Conservation (phyloP, 2,888 invertebrate genomes). For the Acleris literana region DNA sequence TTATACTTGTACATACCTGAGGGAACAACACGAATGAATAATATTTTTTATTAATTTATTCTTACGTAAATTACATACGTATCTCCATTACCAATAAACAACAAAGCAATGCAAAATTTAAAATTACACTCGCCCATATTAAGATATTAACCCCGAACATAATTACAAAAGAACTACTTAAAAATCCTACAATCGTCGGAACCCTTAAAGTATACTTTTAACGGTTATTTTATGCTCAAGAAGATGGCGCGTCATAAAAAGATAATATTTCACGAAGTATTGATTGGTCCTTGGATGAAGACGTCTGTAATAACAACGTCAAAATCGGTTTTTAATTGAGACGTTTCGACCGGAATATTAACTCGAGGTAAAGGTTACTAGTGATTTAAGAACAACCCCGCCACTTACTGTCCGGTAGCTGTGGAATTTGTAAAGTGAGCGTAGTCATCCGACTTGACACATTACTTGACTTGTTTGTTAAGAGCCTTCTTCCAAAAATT, state of each 20-base stretch:
- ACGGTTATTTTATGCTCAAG: conserved; percentile 54
- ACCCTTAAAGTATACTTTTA: conserved; percentile 40
- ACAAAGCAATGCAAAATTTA: not conserved
- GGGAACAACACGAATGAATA: no score
- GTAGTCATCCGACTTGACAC: not conserved
- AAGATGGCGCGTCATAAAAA: conserved; percentile 60
- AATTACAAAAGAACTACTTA: conserved; percentile 1
- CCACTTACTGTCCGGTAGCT: not conserved
- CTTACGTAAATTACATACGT: not conserved
- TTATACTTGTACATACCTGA: no score
- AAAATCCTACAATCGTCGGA: not conserved
- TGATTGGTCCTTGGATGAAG: conserved; percentile 44
- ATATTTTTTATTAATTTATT: no score
- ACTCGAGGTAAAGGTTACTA: conserved; percentile 8
- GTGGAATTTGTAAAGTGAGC: not conserved
- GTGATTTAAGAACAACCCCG: not conserved
- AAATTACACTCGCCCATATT: not conserved
- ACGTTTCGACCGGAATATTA: conserved; percentile 10
- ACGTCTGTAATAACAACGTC: conserved; percentile 18
- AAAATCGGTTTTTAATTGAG: conserved; percentile 17
- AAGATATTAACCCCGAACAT: conserved; percentile 3
- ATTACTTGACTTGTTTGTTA: no score
- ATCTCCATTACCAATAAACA: not conserved
- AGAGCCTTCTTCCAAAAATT: no score
- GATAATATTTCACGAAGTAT: conserved; percentile 59